Percentiles rank a stretch among this genome's conserved stretches.
These are phyloP conservation scores for Podarcis cretensis DNA, from an alignment of 2,113 vertebrate genomes.

Conservation along the genomic window DNA sequence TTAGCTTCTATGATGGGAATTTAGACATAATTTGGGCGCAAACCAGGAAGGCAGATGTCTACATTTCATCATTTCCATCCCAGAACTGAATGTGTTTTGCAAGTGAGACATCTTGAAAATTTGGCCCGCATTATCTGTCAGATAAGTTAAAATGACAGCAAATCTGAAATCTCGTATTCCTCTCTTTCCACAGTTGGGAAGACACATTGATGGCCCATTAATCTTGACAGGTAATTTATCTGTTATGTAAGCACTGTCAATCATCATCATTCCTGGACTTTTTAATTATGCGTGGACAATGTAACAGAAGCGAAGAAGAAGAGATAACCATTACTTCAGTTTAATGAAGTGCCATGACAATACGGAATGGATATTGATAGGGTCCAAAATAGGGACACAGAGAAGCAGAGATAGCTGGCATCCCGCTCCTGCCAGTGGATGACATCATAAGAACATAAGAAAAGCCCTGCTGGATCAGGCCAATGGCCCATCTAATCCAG, in stretches of 20 bases:
- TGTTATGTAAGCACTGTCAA: conserved; percentile 20
- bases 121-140: not conserved
- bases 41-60: conserved; percentile 30
- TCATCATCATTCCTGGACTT: conserved; percentile 11
- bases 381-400: not conserved
- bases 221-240: conserved; percentile 36
- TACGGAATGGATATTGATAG: not conserved
- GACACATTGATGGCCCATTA: conserved; percentile 1
- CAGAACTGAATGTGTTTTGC: not conserved
- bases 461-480: too few species aligned
- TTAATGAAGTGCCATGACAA: conserved; percentile 13
- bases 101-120: conserved; percentile 29
- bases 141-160: conserved; percentile 5
- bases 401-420: not conserved
- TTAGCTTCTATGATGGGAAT: conserved; percentile 12
- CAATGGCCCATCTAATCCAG: too few species aligned
- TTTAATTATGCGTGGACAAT: conserved; percentile 16
- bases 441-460: too few species aligned
- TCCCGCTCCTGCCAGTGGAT: not conserved
- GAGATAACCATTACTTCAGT: not conserved
- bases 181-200: not conserved
- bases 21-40: conserved; percentile 32
- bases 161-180: conserved; percentile 1
- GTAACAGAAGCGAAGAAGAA: not conserved
- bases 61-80: conserved; percentile 23